Percentiles rank a stretch among this genome's conserved stretches.
phyloP scores from a whole-genome alignment of 2,888 invertebrate species.

The Hololepta plana region DNA sequence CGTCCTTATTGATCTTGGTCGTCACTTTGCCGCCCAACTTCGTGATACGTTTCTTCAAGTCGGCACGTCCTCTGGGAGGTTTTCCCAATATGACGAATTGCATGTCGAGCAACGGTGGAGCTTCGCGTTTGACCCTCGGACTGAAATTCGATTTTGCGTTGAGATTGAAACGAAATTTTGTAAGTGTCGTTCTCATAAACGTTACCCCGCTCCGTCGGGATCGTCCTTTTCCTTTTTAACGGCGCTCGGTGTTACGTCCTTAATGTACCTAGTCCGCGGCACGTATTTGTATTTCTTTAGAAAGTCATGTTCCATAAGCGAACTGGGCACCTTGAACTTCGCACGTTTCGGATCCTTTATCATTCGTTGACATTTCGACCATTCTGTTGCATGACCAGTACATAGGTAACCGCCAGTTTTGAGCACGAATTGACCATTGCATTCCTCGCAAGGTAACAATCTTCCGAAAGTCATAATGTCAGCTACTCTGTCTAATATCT shows the following conservation, averaged over 20 bases:
- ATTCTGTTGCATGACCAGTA: slow-evolving; percentile 55
- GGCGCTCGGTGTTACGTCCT: slow-evolving; percentile 30
- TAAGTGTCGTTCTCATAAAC: no score
- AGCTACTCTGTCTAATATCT: slow-evolving; percentile 59
- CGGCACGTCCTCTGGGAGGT: slow-evolving; percentile 35
- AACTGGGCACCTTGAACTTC: slow-evolving; percentile 48
- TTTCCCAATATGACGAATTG: slow-evolving; percentile 51
- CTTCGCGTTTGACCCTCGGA: slow-evolving; percentile 43
- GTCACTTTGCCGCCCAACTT: slow-evolving; percentile 60
- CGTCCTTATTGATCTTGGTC: slow-evolving; percentile 40
- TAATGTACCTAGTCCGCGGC: slow-evolving; percentile 36
- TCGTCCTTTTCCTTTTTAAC: slow-evolving; percentile 17
- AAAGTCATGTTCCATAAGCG: slow-evolving; percentile 34
- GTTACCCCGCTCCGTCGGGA: slow-evolving; percentile 17
- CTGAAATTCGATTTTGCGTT: slow-evolving; percentile 22
- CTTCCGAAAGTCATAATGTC: slow-evolving; percentile 85
- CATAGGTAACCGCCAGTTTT: slow-evolving; percentile 68
- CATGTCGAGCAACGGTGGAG: slow-evolving; percentile 57
- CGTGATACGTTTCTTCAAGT: slow-evolving; percentile 47
- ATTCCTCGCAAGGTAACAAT: slow-evolving; percentile 58
- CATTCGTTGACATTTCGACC: slow-evolving; percentile 69
- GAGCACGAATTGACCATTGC: slow-evolving; percentile 54
- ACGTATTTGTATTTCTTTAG: slow-evolving; percentile 44
- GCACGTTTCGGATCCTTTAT: slow-evolving; percentile 54
- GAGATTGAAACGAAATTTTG: no score